Evolutionary conservation across 2,888 invertebrate species (phyloP).

Genomic region (Dasypolia templi): DNA sequence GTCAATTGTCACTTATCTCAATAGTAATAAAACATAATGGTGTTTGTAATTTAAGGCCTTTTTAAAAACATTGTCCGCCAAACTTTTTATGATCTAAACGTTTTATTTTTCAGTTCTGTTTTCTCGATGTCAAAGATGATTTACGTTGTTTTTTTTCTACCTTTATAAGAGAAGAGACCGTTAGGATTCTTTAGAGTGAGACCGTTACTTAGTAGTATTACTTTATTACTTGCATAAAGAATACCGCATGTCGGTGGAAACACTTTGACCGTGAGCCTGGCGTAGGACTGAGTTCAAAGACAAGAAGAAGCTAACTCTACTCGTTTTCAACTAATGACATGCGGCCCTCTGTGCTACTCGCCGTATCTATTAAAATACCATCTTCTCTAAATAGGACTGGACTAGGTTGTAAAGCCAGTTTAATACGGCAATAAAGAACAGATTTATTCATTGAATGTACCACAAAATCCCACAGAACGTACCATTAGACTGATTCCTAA

Average conservation of each 20-base stretch:
- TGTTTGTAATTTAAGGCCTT: background rate
- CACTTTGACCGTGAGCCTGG: no score
- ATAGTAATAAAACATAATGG: background rate
- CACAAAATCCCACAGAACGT: slow-evolving; percentile 11
- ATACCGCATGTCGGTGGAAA: no score
- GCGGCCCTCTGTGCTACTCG: background rate
- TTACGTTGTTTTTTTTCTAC: background rate
- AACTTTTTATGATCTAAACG: background rate
- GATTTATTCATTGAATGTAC: slow-evolving; percentile 1
- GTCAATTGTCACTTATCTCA: slow-evolving; percentile 4
- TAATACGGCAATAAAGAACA: background rate
- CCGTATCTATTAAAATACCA: background rate
- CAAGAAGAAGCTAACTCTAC: background rate
- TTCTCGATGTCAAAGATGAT: background rate
- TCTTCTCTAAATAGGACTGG: background rate
- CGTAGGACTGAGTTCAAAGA: background rate
- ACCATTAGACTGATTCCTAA: slow-evolving; percentile 4
- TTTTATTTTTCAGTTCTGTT: background rate
- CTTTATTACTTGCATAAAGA: background rate
- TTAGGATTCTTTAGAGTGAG: background rate
- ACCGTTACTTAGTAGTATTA: no score
- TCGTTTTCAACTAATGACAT: background rate
- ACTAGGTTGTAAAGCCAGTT: background rate
- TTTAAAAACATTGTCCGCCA: background rate
- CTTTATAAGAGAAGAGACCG: no score